Percentiles rank a stretch among this genome's conserved stretches.
Evolutionary conservation across 1,140 invertebrate genomes (phyloP).

Genomic region (Aphaenogaster rudis): DNA sequence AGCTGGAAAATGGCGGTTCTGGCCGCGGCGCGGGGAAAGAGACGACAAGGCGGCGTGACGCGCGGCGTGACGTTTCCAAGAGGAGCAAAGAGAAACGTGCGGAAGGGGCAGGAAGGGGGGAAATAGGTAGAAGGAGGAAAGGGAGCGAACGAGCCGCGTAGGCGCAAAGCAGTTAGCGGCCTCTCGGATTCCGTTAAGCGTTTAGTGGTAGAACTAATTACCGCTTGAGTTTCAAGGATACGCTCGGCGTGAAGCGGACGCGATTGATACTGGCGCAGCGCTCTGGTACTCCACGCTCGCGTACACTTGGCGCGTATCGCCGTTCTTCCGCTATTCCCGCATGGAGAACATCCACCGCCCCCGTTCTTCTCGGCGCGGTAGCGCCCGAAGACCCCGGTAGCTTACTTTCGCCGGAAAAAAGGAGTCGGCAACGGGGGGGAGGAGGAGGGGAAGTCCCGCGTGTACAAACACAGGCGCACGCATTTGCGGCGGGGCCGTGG

Average conservation of each 20-base stretch:
- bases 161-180: constrained; percentile 72
- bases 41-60: background rate
- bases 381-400: background rate
- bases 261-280: constrained; percentile 62
- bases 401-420: constrained; percentile 60
- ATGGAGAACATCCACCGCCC: background rate
- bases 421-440: background rate
- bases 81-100: constrained; percentile 29
- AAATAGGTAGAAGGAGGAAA: background rate
- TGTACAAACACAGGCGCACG: background rate
- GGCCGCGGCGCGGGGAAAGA: constrained; percentile 14
- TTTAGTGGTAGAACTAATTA: constrained; percentile 77
- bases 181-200: constrained; percentile 73
- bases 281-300: no score
- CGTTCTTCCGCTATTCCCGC: background rate
- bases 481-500: constrained; percentile 62
- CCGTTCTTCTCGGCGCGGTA: background rate
- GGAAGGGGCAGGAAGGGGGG: no score
- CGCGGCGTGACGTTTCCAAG: background rate
- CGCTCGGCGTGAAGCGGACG: constrained; percentile 41
- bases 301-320: background rate
- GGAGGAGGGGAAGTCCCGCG: constrained; percentile 69
- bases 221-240: constrained; percentile 67
- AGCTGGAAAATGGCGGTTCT: constrained; percentile 51
- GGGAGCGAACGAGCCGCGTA: constrained; percentile 45